These are phyloP conservation scores for Zelostemma sp. DNA, from an alignment of 1,140 invertebrate genomes.

Conservation along the genomic window DNA sequence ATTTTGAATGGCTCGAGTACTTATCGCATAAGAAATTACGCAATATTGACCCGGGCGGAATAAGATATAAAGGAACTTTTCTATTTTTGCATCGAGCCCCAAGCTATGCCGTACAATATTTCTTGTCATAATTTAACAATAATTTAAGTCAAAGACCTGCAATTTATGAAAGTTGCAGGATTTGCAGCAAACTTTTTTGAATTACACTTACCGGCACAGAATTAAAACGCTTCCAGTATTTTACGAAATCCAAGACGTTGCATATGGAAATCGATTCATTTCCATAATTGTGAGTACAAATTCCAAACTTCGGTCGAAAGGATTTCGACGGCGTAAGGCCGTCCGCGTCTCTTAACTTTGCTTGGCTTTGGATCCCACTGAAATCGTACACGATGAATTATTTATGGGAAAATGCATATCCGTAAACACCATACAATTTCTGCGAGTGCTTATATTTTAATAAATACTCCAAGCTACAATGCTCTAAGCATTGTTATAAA, in stretches of 20 bases:
- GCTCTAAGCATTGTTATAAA: neutral
- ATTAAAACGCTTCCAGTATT: slow-evolving; percentile 36
- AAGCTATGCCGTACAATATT: too few species aligned
- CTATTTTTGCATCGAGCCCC: too few species aligned
- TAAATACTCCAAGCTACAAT: neutral
- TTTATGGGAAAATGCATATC: slow-evolving; percentile 58
- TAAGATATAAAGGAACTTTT: too few species aligned
- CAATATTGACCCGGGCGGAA: too few species aligned
- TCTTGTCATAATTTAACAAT: too few species aligned
- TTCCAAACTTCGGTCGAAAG: slow-evolving; percentile 57
- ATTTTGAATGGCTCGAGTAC: too few species aligned
- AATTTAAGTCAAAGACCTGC: too few species aligned
- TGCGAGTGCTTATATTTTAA: slow-evolving; percentile 23
- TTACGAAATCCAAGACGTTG: slow-evolving; percentile 35
- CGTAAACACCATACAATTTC: slow-evolving; percentile 48
- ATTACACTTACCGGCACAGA: neutral
- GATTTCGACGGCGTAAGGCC: slow-evolving; percentile 51
- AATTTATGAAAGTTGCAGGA: too few species aligned
- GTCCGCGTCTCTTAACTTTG: slow-evolving; percentile 26
- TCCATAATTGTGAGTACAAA: slow-evolving; percentile 66
- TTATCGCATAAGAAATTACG: too few species aligned
- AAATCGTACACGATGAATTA: slow-evolving; percentile 58
- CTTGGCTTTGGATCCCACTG: slow-evolving; percentile 36
- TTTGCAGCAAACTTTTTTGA: neutral
- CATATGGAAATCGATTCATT: slow-evolving; percentile 57